These are phyloP conservation scores for Bolinopsis microptera DNA, from an alignment of 37 sponge, comb jelly and placozoan species.

Conservation along the genomic window DNA sequence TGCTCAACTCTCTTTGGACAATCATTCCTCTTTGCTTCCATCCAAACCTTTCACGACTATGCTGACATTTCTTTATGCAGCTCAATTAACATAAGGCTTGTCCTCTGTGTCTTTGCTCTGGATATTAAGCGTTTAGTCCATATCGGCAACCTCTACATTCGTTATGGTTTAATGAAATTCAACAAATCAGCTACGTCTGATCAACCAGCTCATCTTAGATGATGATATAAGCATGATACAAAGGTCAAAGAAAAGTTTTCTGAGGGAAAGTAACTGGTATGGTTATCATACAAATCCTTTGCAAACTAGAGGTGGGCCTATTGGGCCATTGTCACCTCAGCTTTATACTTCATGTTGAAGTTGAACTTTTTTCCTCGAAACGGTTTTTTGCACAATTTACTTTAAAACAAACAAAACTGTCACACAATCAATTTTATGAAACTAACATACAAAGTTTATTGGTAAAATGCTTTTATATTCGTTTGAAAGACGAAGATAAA, in stretches of 20 bases:
- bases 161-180: not conserved
- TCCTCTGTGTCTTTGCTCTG: not conserved
- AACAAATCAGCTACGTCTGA: not conserved
- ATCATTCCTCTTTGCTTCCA: not conserved
- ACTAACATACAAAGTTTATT: too few relatives aligned
- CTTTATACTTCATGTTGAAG: conserved; percentile 50
- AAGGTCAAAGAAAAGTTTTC: not conserved
- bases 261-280: not conserved
- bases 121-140: not conserved
- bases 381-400: too few relatives aligned
- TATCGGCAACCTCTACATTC: not conserved
- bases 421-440: too few relatives aligned
- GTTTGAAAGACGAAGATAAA: too few relatives aligned
- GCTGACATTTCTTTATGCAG: not conserved
- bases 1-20: conserved; percentile 19
- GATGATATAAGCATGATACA: too few relatives aligned
- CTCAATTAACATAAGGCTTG: conserved; percentile 9
- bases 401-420: too few relatives aligned
- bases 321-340: conserved; percentile 10
- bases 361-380: too few relatives aligned
- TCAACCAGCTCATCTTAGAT: not conserved
- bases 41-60: conserved; percentile 1
- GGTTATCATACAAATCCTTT: not conserved
- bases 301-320: conserved; percentile 28
- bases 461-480: too few relatives aligned